A percentile compares a stretch with the other conserved stretches of the same genome.
Conservation (phyloP, 2,797 vertebrate genomes). For the Chloroceryle amazona region DNA sequence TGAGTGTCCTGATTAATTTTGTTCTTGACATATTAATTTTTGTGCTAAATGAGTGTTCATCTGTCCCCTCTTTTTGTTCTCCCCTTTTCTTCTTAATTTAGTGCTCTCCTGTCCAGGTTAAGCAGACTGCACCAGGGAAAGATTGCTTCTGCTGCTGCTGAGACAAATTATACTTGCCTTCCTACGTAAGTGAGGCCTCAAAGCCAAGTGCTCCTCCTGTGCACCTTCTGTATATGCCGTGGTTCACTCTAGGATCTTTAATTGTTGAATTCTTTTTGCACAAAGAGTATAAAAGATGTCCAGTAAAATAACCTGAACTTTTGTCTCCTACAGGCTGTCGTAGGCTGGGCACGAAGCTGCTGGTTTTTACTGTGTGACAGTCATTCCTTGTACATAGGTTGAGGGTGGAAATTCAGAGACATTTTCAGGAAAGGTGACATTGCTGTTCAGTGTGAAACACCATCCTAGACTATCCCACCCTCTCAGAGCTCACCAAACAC, state of each 20-base stretch:
- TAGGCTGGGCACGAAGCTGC: neutral
- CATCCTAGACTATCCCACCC: too few species aligned
- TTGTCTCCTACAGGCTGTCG: neutral
- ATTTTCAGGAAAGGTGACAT: neutral
- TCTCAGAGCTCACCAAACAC: neutral
- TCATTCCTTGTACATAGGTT: accelerated
- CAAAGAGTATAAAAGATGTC: neutral
- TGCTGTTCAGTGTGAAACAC: neutral
- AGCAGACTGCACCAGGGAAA: neutral
- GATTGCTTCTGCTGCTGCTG: neutral
- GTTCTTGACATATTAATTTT: conserved; percentile 31
- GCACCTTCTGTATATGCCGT: accelerated
- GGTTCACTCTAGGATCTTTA: neutral
- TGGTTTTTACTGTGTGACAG: neutral
- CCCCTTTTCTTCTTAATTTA: conserved; percentile 12
- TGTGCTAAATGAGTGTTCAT: neutral
- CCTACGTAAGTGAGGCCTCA: neutral
- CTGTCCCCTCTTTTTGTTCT: neutral
- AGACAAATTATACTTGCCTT: neutral
- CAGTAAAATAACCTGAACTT: neutral
- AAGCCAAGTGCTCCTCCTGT: neutral
- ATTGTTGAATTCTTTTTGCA: neutral
- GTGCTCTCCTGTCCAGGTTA: neutral
- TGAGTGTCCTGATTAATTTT: conserved; percentile 6
- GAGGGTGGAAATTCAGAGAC: neutral